A percentile compares a stretch with the other conserved stretches of the same genome.
Evolutionary conservation across 1,140 invertebrate genomes (phyloP).

Genomic region (Grapholita molesta): DNA sequence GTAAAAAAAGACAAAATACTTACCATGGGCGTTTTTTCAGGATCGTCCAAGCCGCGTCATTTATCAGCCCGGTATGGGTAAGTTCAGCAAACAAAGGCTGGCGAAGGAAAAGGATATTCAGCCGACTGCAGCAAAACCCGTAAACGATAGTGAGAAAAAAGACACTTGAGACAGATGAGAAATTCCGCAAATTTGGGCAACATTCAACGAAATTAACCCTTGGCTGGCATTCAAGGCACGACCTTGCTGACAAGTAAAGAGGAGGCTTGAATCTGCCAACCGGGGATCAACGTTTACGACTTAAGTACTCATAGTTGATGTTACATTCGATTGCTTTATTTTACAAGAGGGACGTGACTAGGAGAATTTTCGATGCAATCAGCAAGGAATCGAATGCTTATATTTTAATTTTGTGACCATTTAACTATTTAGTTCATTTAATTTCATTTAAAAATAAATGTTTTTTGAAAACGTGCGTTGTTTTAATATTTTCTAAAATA

Average conservation of each 20-base stretch:
- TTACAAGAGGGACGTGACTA: conserved; percentile 51
- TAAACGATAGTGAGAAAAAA: conserved; percentile 68
- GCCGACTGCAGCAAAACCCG: conserved; percentile 38
- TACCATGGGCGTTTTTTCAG: too few species aligned
- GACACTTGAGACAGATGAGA: conserved; percentile 60
- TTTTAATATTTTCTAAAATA: too few species aligned
- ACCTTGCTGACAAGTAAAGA: conserved; percentile 51
- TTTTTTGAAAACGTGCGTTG: conserved; percentile 37
- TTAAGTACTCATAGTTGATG: conserved; percentile 51
- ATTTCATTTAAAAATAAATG: conserved; percentile 73
- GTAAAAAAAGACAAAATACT: too few species aligned
- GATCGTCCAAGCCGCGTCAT: conserved; percentile 86
- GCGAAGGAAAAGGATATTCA: conserved; percentile 79
- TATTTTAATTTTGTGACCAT: conserved; percentile 61
- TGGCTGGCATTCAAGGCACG: conserved; percentile 62
- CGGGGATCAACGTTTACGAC: conserved; percentile 50
- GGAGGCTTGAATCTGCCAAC: conserved; percentile 59
- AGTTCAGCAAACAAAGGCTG: conserved; percentile 83
- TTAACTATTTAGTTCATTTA: conserved; percentile 56
- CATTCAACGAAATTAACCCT: conserved; percentile 67
- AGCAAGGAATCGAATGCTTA: conserved; percentile 49
- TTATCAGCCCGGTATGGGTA: conserved; percentile 86
- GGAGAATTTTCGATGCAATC: conserved; percentile 52
- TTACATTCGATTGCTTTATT: conserved; percentile 48
- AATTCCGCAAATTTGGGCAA: conserved; percentile 60